These are phyloP conservation scores for Cylloceria caligata DNA, from an alignment of 2,888 invertebrate genomes.

Conservation along the genomic window DNA sequence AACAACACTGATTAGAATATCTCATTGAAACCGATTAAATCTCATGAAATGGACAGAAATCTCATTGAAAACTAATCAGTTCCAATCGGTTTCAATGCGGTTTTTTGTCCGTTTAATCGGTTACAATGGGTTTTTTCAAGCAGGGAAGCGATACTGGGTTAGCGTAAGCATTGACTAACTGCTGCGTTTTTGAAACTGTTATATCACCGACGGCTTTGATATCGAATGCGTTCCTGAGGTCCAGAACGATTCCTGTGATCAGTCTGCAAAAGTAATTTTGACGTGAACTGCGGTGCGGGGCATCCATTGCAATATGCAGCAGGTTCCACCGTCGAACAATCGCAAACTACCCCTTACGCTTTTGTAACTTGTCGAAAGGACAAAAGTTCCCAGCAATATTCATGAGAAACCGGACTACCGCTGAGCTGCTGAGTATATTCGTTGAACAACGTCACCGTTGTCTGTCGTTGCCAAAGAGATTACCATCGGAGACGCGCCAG, in stretches of 20 bases:
- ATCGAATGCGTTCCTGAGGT: background rate
- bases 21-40: too few relatives aligned
- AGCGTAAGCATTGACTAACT: background rate
- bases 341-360: slow-evolving; percentile 58
- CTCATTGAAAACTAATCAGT: too few relatives aligned
- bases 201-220: background rate
- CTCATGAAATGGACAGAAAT: too few relatives aligned
- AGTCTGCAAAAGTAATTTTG: slow-evolving; percentile 57
- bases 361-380: slow-evolving; percentile 57
- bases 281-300: background rate
- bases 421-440: slow-evolving; percentile 63
- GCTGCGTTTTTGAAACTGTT: background rate
- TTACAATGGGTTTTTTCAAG: too few relatives aligned
- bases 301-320: slow-evolving; percentile 64
- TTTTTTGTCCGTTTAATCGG: too few relatives aligned
- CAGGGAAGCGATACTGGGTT: too few relatives aligned
- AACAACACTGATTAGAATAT: too few relatives aligned
- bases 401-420: slow-evolving; percentile 68
- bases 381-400: slow-evolving; percentile 64
- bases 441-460: slow-evolving; percentile 65
- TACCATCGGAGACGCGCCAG: slow-evolving; percentile 61
- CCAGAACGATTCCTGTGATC: slow-evolving; percentile 7
- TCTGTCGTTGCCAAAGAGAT: slow-evolving; percentile 58
- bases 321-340: slow-evolving; percentile 44
- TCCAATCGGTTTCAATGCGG: too few relatives aligned